phyloP scores from a whole-genome alignment of 64 coral and sea anemone species.

The Cladopsammia gracilis region DNA sequence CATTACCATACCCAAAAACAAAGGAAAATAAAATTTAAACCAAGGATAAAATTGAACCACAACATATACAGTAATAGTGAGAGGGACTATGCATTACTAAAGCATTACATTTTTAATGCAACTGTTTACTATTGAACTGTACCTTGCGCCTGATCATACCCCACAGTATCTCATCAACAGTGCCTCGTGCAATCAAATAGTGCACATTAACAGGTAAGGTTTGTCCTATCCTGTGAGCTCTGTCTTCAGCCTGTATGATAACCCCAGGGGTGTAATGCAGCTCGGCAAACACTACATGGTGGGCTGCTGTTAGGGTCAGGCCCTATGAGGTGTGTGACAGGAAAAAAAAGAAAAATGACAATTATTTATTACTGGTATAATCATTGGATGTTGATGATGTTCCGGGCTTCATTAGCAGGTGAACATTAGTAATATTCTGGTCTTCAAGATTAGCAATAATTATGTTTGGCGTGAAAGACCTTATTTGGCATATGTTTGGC shows the following conservation, averaged over 20 bases:
- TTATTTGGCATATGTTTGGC: too few relatives aligned
- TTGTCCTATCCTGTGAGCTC: slow-evolving; percentile 96
- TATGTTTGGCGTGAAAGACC: too few relatives aligned
- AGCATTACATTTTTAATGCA: too few relatives aligned
- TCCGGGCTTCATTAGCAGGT: too few relatives aligned
- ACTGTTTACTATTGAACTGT: background rate
- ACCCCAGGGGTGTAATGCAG: slow-evolving; percentile 93
- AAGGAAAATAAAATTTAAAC: too few relatives aligned
- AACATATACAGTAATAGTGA: too few relatives aligned
- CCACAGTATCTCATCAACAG: slow-evolving; percentile 97
- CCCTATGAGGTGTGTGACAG: slow-evolving; percentile 58
- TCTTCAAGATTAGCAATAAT: too few relatives aligned
- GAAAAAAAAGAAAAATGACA: background rate
- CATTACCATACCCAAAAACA: too few relatives aligned
- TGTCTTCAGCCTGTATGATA: slow-evolving; percentile 96
- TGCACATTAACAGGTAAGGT: slow-evolving; percentile 89
- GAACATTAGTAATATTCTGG: too few relatives aligned
- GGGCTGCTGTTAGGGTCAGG: slow-evolving; percentile 93
- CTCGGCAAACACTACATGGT: slow-evolving; percentile 96
- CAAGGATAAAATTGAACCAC: too few relatives aligned
- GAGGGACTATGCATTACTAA: too few relatives aligned
- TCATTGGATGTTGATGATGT: too few relatives aligned
- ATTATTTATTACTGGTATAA: background rate
- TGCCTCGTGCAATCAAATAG: slow-evolving; percentile 91
- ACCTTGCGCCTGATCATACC: slow-evolving; percentile 90